These are phyloP conservation scores for Pyrocephalus nanus DNA, from an alignment of 2,797 vertebrate genomes.

Conservation along the genomic window DNA sequence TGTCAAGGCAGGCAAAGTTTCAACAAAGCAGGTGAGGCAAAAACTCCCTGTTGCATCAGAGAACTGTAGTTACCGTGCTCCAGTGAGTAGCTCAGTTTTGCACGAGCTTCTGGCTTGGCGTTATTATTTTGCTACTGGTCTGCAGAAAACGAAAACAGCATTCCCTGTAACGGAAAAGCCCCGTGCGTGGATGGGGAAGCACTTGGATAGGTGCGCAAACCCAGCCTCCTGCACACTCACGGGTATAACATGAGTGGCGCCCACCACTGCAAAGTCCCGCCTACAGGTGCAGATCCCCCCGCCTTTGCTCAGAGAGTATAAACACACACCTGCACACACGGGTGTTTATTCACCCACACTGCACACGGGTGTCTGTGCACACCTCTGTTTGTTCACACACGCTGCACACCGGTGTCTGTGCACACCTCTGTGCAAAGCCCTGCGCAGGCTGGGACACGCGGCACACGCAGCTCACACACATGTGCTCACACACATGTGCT, in stretches of 20 bases:
- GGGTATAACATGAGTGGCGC: neutral
- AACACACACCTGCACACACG: neutral
- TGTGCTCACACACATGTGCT: neutral
- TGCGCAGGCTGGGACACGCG: neutral
- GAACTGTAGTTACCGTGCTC: neutral
- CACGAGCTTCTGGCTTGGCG: neutral
- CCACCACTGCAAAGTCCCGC: neutral
- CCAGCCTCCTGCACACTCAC: neutral
- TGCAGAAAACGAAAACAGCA: neutral
- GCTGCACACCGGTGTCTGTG: neutral
- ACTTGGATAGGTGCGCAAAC: neutral
- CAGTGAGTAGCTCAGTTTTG: neutral
- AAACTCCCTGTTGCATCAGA: neutral
- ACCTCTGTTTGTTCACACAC: neutral
- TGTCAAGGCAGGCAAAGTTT: neutral
- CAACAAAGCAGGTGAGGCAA: neutral
- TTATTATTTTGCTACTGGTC: neutral
- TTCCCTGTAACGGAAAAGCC: neutral
- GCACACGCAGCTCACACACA: neutral
- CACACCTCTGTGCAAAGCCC: neutral
- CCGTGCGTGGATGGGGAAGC: neutral
- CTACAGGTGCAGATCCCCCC: neutral
- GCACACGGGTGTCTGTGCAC: neutral
- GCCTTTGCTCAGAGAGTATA: neutral
- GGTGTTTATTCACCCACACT: too few relatives aligned